Conservation (phyloP, 2,113 vertebrate species). For the Anoplopoma fimbria region DNA sequence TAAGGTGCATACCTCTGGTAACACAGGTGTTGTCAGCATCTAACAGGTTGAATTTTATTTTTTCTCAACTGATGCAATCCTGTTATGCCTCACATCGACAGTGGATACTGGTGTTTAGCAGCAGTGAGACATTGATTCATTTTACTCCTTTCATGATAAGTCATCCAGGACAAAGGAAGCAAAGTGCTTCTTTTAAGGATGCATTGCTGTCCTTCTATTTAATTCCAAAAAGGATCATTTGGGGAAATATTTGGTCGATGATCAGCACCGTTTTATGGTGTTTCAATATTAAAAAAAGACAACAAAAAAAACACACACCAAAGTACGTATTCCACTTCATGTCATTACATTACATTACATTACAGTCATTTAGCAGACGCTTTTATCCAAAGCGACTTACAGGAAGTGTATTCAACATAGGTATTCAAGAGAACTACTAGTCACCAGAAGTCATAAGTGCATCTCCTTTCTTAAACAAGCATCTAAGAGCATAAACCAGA, state of each 20-base stretch:
- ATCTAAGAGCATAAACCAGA: no score
- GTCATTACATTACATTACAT: slow-evolving; percentile 50
- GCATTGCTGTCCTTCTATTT: neutral
- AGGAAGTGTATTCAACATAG: no score
- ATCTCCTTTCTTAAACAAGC: no score
- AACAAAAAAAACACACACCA: neutral
- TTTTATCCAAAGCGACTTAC: no score
- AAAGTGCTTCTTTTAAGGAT: slow-evolving; percentile 1
- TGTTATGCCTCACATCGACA: slow-evolving; percentile 1
- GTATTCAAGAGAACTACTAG: no score
- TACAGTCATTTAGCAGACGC: no score
- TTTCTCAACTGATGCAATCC: slow-evolving; percentile 46
- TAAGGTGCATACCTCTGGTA: slow-evolving; percentile 48
- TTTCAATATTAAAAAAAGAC: neutral
- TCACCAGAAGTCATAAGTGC: no score
- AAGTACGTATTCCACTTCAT: slow-evolving; percentile 2
- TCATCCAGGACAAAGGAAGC: neutral
- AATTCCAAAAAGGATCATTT: neutral
- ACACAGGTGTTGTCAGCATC: slow-evolving; percentile 65
- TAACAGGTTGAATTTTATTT: slow-evolving; percentile 50
- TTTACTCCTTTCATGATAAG: slow-evolving; percentile 12
- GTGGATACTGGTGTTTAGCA: slow-evolving; percentile 11
- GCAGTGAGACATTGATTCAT: slow-evolving; percentile 18
- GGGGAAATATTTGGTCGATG: neutral
- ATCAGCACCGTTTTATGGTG: neutral